Evolutionary conservation across 2,888 invertebrate genomes (phyloP), one percentile per base, ranked within the genome.

Genomic region (Cinara cedri): DNA sequence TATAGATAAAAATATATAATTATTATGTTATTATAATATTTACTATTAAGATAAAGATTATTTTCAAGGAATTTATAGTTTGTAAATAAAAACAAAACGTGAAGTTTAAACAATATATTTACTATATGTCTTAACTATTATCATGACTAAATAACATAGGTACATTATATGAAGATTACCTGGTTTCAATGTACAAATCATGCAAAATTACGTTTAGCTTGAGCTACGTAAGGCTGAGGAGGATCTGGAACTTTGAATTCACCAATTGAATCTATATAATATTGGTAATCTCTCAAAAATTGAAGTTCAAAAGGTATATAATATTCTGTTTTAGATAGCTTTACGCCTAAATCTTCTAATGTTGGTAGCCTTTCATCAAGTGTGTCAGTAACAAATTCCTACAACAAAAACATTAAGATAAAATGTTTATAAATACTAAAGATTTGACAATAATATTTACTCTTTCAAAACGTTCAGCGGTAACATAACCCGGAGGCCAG

Each of bases 291-390:
- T 14, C 34, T 70, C 21, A 68, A 60, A 2, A 91, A 91, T 84
- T 89, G 90, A 83, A 96, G 85, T 85, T 94, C 93, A 92, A 93
- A 96, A 0, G 92, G 91, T n/a, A 90, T 91, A 85, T 92, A 91
- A 82, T 92, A 89, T 86, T 96, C 96, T 88, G 97, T 89, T 2
- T 87, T 85, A 0, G 91, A 93, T 76, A 94, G 88, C 51, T 86
- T 87, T 2, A 98, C 90, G 19, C 96, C 97, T 82, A 98, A 89
- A 87, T 97, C 97, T 86, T 95, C 94, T 75, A 97, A 86, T 0
- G 93, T 94, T 3, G 93, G 95, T 34, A 93, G 84, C 54, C 88
- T 89, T 10, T 85, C 85, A 4, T 88, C 83, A 0, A 92, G 88
- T 10, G 86, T 86, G 85, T 97, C 97, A 1, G 91, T 90, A 8